These are phyloP conservation scores for Cartodere bifasciata DNA, from an alignment of 2,888 invertebrate species.

Conservation along the genomic window DNA sequence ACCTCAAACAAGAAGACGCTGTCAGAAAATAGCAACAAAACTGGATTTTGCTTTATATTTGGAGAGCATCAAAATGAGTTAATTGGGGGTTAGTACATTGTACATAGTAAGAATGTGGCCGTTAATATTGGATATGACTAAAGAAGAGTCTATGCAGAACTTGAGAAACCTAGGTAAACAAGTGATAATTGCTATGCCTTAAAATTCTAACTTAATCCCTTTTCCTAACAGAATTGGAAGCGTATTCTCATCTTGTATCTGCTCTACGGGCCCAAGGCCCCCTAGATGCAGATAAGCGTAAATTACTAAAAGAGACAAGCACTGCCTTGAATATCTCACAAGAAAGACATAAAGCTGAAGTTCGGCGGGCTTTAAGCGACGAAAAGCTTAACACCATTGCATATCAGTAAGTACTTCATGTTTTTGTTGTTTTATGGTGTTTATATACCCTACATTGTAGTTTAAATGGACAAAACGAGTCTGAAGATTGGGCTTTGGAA, in stretches of 20 bases:
- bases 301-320: slow-evolving; percentile 71
- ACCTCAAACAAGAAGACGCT: slow-evolving; percentile 25
- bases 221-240: slow-evolving; percentile 63
- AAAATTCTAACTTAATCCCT: slow-evolving; percentile 5
- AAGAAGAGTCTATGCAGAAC: slow-evolving; percentile 79
- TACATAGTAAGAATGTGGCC: slow-evolving; percentile 44
- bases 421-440: no score
- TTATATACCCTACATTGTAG: slow-evolving; percentile 29
- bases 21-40: slow-evolving; percentile 16
- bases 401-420: slow-evolving; percentile 58
- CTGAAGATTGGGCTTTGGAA: slow-evolving; percentile 71
- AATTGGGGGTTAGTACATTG: neutral
- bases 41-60: slow-evolving; percentile 10
- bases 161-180: slow-evolving; percentile 70
- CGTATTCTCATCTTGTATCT: slow-evolving; percentile 79
- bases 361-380: slow-evolving; percentile 83
- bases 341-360: slow-evolving; percentile 86
- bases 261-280: slow-evolving; percentile 88
- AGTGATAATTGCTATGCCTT: slow-evolving; percentile 11
- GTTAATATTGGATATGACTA: slow-evolving; percentile 66
- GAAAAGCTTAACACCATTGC: slow-evolving; percentile 81
- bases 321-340: slow-evolving; percentile 72
- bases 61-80: slow-evolving; percentile 1
- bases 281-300: slow-evolving; percentile 71
- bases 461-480: slow-evolving; percentile 52